Base-by-base conservation (phyloP, 1,140 invertebrate genomes). In the Orchesella cincta region DNA sequence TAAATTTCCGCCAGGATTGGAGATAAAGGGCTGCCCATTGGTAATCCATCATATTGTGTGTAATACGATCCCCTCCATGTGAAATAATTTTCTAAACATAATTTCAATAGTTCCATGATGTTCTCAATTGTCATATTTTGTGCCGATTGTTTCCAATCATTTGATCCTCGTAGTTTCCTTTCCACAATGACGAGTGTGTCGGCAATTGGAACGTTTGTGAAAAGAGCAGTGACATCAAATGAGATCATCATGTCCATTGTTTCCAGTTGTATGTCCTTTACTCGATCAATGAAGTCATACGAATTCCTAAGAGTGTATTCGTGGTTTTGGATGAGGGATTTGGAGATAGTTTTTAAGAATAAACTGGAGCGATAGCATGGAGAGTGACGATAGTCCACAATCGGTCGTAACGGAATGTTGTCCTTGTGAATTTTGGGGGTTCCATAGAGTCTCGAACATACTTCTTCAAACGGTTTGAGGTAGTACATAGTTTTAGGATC, bases 371-470 rank as follows among this genome's bases (percentile, higher is more conserved):
- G 39, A 52, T 84, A 82, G 20, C 78, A 76, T 1, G 82, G 83
- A 5, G 79, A 78, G 14, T 74, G 57, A 16, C 83, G 74, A 29
- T 77, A 80, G 52, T 82, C 83, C 3, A 83, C 81, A 18, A 84
- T 83, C 0, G 81, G 78, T 28, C 84, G 73, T 33, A 82, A 74
- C n/a, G 83, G 81, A 5, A 77, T 71, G 26, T 80, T 34, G 0
- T 23, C 16, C 77, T 84, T 83, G 31, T 84, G 83, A 3, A 83
- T 82, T 80, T 84, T 84, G 23, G 82, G 82, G 20, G 81, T 39
- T 18, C 81, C 82, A 52, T 80, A 82, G 28, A 82, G 67, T 54
- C 28, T 77, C 28, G 80, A 78, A 67, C 62, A 57, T 57, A 14
- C 14, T 5, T 57, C 54, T 26, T 57, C 54, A 14, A n/a, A n/a